A percentile compares a stretch with the other conserved stretches of the same genome.
Conservation (phyloP, 2,797 vertebrate genomes). For the Sparidentex hasta region DNA sequence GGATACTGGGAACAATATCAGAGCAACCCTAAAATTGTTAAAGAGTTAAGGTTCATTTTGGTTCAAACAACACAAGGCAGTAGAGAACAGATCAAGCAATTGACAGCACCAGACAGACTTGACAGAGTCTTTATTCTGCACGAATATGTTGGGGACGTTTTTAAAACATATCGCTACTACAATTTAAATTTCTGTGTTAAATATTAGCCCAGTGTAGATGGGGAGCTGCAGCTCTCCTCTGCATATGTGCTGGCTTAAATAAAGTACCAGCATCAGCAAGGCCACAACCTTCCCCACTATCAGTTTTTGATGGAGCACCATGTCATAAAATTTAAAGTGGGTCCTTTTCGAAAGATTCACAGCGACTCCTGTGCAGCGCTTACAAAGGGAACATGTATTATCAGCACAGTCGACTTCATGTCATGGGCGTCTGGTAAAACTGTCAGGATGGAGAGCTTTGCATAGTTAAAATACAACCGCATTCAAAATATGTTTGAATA, state of each 20-base stretch:
- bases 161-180: background rate
- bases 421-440: background rate
- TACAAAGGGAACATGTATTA: slow-evolving; percentile 9
- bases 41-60: background rate
- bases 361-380: background rate
- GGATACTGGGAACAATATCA: background rate
- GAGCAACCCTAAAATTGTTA: too few relatives aligned
- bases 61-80: background rate
- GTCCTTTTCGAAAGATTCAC: background rate
- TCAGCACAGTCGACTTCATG: background rate
- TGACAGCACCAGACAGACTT: background rate
- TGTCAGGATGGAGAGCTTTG: background rate
- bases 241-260: background rate
- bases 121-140: too few relatives aligned
- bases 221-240: background rate
- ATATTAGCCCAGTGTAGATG: slow-evolving; percentile 8
- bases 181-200: slow-evolving; percentile 16
- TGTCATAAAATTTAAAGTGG: slow-evolving; percentile 30
- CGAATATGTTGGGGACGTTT: background rate
- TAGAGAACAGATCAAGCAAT: background rate
- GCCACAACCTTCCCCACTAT: slow-evolving; percentile 27
- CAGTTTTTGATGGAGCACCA: slow-evolving; percentile 30
- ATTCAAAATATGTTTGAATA: background rate
- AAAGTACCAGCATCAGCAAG: background rate
- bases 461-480: slow-evolving; percentile 4